Base-by-base conservation (phyloP, 2,797 vertebrate genomes). In the Pangasius mekongensis region DNA sequence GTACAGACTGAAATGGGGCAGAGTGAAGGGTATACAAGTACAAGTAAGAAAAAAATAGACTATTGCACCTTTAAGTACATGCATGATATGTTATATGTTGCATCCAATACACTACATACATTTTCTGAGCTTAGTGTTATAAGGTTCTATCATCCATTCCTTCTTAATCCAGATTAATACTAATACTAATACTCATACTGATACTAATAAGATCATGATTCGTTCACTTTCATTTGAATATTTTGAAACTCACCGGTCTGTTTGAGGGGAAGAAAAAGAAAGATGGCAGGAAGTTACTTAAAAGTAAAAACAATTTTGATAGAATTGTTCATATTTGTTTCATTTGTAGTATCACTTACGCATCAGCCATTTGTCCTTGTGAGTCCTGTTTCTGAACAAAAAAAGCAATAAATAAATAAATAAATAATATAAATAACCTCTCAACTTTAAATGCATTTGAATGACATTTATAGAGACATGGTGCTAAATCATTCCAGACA, bases 241-340 rank as follows among this genome's bases (percentile, higher is more conserved):
- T 71, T 74, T 88, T 66, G 52, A 73, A 92, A 94, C 94, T 94
- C 56, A 94, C 94, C 36, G 88, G 52, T 93, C 94, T 94, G 66
- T 91, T 47, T 76, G 3, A 47, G 27, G 83, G 9, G 27, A 69
- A 24, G 76, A 22, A 62, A 1, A 84, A 73, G 43, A 91, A 66
- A 76, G 18, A 85, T 49, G 85, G 88, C 87, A 90, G 0, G 64
- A 0, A 81, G 18, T 13, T 64, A 81, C 16, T 83, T 36, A 36
- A 18, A 87, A 83, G 89, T 87, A 27, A 86, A 71, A 24, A 62
- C 52, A 13, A 16, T 4, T 36, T 22, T 11, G 82, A 43, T 3
- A 84, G 8, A 66, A 67, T 0, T 60, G 27, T 66, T 14, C 24
- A 58, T 2, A 24, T 24, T 30, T 7, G 4, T 62, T 84, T 78